phyloP scores from a whole-genome alignment of 2,888 invertebrate species.

The Micoletzkya japonica region DNA sequence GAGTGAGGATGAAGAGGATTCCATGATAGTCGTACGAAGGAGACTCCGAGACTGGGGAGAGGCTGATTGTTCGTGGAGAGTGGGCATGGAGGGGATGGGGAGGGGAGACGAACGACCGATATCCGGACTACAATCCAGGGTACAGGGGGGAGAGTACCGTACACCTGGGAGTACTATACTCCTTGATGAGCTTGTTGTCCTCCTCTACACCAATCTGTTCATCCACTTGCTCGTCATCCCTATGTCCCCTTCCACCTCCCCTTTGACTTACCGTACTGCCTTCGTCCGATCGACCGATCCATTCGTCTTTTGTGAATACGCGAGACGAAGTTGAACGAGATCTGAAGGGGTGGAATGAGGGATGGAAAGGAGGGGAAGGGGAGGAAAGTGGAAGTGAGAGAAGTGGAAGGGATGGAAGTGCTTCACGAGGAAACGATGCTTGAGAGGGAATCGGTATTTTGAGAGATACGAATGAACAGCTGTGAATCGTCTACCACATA shows the following conservation, averaged over 20 bases:
- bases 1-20: conserved; percentile 1
- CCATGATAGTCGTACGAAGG: conserved; percentile 13
- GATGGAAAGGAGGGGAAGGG: no score
- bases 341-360: no score
- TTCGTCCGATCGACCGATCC: conserved; percentile 1
- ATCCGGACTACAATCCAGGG: not conserved
- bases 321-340: conserved; percentile 48
- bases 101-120: conserved; percentile 23
- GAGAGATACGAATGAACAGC: no score
- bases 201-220: not conserved
- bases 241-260: not conserved
- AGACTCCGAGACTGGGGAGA: not conserved
- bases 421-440: no score
- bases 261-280: not conserved
- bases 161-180: not conserved
- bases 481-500: no score
- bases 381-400: no score
- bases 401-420: no score
- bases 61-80: conserved; percentile 1
- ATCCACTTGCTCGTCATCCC: not conserved
- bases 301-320: conserved; percentile 33
- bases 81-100: conserved; percentile 20
- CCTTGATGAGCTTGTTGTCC: no score
- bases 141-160: not conserved
- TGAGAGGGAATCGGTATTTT: no score